Evolutionary conservation across 64 coral and sea anemone species (phyloP), one percentile per base, ranked within the genome.

Genomic region (Catalaphyllia jardinei): DNA sequence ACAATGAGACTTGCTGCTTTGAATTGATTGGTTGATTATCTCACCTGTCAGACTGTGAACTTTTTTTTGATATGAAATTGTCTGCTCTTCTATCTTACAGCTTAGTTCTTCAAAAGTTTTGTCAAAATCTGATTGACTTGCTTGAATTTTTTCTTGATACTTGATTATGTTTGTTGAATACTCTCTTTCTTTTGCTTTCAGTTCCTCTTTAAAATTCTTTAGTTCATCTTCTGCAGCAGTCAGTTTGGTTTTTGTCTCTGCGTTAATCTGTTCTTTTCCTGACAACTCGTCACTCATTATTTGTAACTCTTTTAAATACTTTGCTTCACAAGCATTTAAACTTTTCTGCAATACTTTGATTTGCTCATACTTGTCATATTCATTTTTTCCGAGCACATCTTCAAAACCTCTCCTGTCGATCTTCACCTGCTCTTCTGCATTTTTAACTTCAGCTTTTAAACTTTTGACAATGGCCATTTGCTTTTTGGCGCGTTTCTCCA

Each of bases 321-420:
- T 89, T 16, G 62, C 59, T 75, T 96, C 89, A 87, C 87, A 93
- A 29, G 65, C 29, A 80, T 62, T 74, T 46, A 93, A 54, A 31
- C 75, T 77, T 10, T 90, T 63, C 31, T 88, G 16, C 0, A 96
- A 29, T 67, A 57, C 86, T 79, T 89, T 85, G 8, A 93, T 61
- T 63, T 96, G 91, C 73, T 92, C 39, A 86, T 90, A 93, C 69
- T 93, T 93, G 57, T 89, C 86, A 65, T 46, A 86, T 29, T 96
- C 94, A 82, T 90, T 89, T 75, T 89, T 85, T 60, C 94, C 72
- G 22, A 96, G 28, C 71, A 96, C 86, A 73, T 89, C 89, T 81
- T 96, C 94, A 60, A 96, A 96, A 10, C 92, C 87, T 60, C 50
- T 79, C 52, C 94, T 89, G 62, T 96, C 87, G 57, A 77, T 93